Conservation (phyloP, 2,113 vertebrate species). For the Gallinago undulata region DNA sequence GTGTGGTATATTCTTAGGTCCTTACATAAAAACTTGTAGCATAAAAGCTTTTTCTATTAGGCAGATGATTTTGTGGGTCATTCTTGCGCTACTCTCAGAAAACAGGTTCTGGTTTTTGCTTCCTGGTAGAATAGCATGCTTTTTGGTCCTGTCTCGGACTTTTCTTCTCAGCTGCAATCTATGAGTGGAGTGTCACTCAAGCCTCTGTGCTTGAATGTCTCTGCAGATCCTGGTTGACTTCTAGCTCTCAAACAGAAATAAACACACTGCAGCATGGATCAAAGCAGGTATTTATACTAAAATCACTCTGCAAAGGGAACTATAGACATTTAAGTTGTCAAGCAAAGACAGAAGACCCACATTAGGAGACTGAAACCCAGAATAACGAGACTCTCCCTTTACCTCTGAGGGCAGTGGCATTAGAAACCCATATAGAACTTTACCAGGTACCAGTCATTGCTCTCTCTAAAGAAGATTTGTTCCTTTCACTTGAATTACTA, state of each 20-base stretch:
- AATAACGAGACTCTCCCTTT: not conserved
- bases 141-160: not conserved
- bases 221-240: not conserved
- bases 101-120: not conserved
- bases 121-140: not conserved
- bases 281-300: slow-evolving; percentile 35
- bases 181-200: not conserved
- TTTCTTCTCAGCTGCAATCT: not conserved
- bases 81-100: not conserved
- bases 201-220: not conserved
- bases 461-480: not conserved
- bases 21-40: not conserved
- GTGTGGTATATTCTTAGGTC: not conserved
- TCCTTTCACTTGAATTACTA: not conserved
- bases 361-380: slow-evolving; percentile 1
- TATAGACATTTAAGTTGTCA: slow-evolving; percentile 27
- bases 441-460: not conserved
- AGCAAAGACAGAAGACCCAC: slow-evolving; percentile 13
- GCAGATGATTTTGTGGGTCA: not conserved
- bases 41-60: not conserved
- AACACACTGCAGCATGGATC: not conserved
- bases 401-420: not conserved
- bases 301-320: slow-evolving; percentile 20
- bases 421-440: slow-evolving; percentile 12
- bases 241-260: not conserved